Base-by-base conservation (phyloP, 2,888 invertebrate species). In the Ischnura elegans region DNA sequence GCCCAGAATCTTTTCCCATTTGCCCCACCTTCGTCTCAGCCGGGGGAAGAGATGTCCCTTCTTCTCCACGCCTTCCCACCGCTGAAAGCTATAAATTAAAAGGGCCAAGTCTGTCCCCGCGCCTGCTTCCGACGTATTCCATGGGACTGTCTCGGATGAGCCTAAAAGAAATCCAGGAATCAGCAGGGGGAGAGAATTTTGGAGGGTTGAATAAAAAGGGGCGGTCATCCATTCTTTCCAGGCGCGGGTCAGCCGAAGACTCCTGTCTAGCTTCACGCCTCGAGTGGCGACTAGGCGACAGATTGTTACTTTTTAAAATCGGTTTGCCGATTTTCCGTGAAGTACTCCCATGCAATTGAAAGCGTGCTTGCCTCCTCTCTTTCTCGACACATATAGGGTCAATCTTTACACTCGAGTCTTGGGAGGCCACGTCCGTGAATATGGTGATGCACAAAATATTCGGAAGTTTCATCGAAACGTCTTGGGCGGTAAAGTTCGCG, bases 81-180 rank as follows among this genome's bases (percentile, higher is more conserved):
- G 55, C 45, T 42, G 6, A 55, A 90, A n/a, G 90, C 61, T 25
- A 90, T 90, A 90, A 90, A 90, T 90, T 76, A 90, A 90, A 90
- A 90, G 90, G n/a, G 42, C 87, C 46, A 51, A n/a, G 90, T 90
- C 61, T 66, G 90, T 90, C 61, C 42, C 43, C 90, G 45, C n/a
- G 61, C 45, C 90, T 90, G 90, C 61, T 61, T 13, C 61, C 43
- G 90, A 61, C 90, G 61, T 90, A 45, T 87, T 16, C 61, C 36
- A 36, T 36, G 36, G 76, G 42, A 29, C 29, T 25, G 36, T 87
- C 55, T 87, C 43, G 90, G 90, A 87, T 46, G 87, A 51, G 55
- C 16, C 42, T 16, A 5, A 19, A 36, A 51, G 90, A 87, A 87
- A 87, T 55, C 61, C 43, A 43, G 47, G 90, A 16, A 61, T 61